Percentiles rank a stretch among this genome's conserved stretches.
phyloP scores from a whole-genome alignment of 2,113 vertebrate species.

The Malurus melanocephalus region DNA sequence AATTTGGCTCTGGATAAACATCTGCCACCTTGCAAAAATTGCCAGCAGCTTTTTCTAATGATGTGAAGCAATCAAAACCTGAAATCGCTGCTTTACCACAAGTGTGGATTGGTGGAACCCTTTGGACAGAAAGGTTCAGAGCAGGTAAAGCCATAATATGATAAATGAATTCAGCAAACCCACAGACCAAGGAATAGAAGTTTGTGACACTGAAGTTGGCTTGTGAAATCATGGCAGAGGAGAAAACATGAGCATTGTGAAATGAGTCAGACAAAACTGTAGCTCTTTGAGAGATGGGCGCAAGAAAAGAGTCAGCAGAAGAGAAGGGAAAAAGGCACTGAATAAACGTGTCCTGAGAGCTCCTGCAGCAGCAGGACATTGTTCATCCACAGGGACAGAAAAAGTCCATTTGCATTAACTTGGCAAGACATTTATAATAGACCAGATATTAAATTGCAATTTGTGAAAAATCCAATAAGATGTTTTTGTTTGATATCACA shows the following conservation, averaged over 20 bases:
- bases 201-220: neutral
- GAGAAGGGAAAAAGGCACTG: neutral
- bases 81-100: neutral
- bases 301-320: neutral
- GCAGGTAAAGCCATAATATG: neutral
- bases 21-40: neutral
- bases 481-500: neutral
- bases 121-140: neutral
- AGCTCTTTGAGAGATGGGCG: neutral
- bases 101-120: neutral
- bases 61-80: neutral
- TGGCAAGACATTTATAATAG: neutral
- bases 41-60: neutral
- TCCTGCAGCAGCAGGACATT: neutral
- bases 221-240: neutral
- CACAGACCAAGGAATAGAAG: neutral
- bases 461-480: neutral
- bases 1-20: neutral
- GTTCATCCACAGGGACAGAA: neutral
- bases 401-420: neutral
- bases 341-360: neutral
- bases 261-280: neutral
- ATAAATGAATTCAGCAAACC: neutral
- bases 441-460: neutral
- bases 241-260: neutral